These are phyloP conservation scores for Odontomyia ornata DNA, from an alignment of 2,888 invertebrate species.

Conservation along the genomic window DNA sequence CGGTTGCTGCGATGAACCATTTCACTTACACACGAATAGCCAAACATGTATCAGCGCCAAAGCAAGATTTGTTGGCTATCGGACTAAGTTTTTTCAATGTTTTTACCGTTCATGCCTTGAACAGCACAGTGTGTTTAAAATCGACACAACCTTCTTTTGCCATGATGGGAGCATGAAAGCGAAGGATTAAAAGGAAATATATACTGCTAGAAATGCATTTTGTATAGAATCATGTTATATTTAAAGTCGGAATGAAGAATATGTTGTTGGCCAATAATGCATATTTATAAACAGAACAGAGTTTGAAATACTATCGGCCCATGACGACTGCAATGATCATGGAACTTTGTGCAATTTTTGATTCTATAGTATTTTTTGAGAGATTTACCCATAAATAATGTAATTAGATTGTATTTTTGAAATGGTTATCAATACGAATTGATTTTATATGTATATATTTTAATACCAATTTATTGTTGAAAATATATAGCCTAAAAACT, in stretches of 20 bases:
- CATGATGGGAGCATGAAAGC: too few species aligned
- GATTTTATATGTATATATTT: slow-evolving; percentile 43
- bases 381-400: slow-evolving; percentile 24
- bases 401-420: slow-evolving; percentile 11
- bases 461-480: slow-evolving; percentile 38
- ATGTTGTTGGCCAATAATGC: background rate
- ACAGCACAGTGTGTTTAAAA: background rate
- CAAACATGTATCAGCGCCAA: slow-evolving; percentile 32
- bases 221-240: background rate
- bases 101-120: slow-evolving; percentile 19
- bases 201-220: background rate
- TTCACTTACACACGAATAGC: slow-evolving; percentile 35
- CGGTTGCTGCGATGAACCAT: slow-evolving; percentile 43
- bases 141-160: too few species aligned
- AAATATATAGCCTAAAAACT: slow-evolving; percentile 1
- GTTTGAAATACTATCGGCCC: background rate
- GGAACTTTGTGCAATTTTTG: slow-evolving; percentile 31
- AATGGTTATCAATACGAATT: slow-evolving; percentile 35
- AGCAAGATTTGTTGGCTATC: slow-evolving; percentile 41
- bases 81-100: slow-evolving; percentile 44
- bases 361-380: slow-evolving; percentile 26
- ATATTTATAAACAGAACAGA: background rate
- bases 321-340: background rate
- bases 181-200: background rate
- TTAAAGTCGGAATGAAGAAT: background rate